phyloP scores from a whole-genome alignment of 2,113 vertebrate species.

The Cricetomys ansorgei region DNA sequence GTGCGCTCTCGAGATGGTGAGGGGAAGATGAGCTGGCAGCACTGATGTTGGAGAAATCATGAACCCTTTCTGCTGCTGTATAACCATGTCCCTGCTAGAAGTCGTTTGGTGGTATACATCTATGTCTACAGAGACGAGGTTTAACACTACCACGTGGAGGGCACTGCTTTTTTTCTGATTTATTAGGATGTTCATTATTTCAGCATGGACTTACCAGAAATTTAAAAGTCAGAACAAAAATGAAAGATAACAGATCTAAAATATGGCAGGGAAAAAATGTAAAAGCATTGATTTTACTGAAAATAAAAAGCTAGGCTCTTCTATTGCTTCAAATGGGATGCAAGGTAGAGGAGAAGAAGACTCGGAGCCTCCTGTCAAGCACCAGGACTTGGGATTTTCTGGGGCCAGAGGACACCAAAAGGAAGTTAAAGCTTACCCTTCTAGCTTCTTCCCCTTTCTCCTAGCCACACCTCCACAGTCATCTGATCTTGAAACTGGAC shows the following conservation, averaged over 20 bases:
- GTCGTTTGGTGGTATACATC: neutral
- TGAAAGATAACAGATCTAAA: slow-evolving; percentile 42
- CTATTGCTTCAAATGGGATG: neutral
- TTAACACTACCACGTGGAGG: slow-evolving; percentile 38
- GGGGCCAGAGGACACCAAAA: neutral
- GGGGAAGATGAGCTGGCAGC: neutral
- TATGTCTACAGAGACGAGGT: neutral
- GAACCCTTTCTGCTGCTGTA: neutral
- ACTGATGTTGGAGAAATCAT: slow-evolving; percentile 52
- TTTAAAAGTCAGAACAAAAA: slow-evolving; percentile 16
- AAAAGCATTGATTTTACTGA: slow-evolving; percentile 20
- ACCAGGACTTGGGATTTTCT: neutral
- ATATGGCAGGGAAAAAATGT: neutral
- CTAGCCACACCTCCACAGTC: neutral
- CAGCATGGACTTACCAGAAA: neutral
- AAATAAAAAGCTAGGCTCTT: neutral
- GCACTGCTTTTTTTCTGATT: neutral
- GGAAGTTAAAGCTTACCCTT: neutral
- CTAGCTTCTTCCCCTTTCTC: neutral
- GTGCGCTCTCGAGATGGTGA: slow-evolving; percentile 39
- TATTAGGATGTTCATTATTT: slow-evolving; percentile 40
- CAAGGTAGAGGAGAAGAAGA: neutral
- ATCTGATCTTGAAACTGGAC: neutral
- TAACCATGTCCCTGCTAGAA: neutral
- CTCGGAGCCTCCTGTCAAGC: neutral